A percentile compares a stretch with the other conserved stretches of the same genome.
Evolutionary conservation across 1,140 invertebrate species (phyloP).

Genomic region (Cataglyphis hispanica): DNA sequence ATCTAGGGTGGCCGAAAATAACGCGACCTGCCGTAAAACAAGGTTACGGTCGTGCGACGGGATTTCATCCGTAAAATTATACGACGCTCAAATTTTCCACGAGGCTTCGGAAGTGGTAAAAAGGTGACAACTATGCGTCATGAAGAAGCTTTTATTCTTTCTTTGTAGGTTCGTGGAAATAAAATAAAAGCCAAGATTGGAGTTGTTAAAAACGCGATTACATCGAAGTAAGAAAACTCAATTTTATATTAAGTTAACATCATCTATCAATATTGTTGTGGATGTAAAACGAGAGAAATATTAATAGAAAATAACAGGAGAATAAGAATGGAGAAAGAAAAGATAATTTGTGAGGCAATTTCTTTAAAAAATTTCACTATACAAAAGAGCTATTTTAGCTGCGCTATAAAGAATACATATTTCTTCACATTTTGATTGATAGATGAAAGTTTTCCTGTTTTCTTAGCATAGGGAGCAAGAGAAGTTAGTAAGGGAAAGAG

Average conservation of each 20-base stretch:
- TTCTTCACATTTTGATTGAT: neutral
- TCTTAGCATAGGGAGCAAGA: neutral
- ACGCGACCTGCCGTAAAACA: constrained; percentile 61
- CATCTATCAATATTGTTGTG: neutral
- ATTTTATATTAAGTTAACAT: neutral
- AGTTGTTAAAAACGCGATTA: neutral
- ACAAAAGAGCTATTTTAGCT: neutral
- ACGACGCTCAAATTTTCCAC: constrained; percentile 37
- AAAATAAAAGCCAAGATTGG: neutral
- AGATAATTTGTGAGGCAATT: neutral
- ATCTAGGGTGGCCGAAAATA: constrained; percentile 55
- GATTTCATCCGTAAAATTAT: constrained; percentile 59
- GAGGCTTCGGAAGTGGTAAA: constrained; percentile 18
- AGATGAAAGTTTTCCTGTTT: constrained; percentile 13
- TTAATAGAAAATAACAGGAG: neutral
- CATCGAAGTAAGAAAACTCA: neutral
- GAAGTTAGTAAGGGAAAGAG: neutral
- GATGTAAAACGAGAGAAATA: neutral
- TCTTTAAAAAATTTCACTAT: neutral
- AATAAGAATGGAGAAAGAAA: neutral
- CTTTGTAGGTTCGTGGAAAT: neutral
- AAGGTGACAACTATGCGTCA: neutral
- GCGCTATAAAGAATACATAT: neutral
- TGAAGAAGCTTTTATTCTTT: neutral
- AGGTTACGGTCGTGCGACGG: constrained; percentile 40